A percentile compares a stretch with the other conserved stretches of the same genome.
These are phyloP conservation scores for Thamnophis sirtalis DNA, from an alignment of 2,113 vertebrate species.

Conservation along the genomic window DNA sequence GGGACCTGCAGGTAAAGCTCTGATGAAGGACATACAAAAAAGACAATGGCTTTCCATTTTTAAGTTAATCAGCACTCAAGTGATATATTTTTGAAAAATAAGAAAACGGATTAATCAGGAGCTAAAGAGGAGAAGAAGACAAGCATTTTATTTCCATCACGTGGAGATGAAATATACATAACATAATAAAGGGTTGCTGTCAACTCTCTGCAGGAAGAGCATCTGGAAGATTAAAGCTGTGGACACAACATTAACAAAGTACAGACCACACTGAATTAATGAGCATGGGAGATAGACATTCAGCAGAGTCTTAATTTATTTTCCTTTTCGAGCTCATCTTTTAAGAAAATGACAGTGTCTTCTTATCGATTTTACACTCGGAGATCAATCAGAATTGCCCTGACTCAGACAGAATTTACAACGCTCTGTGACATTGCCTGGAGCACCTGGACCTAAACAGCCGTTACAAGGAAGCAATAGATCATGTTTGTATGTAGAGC, in stretches of 20 bases:
- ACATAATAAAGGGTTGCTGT: conserved; percentile 77
- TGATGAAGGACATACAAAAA: conserved; percentile 80
- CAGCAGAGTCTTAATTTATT: conserved; percentile 98
- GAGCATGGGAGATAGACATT: conserved; percentile 83
- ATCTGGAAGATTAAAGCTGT: conserved; percentile 89
- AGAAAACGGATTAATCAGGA: conserved; percentile 89
- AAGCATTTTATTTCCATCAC: conserved; percentile 74
- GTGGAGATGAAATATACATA: conserved; percentile 84
- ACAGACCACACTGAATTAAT: conserved; percentile 91
- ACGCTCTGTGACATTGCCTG: conserved; percentile 75
- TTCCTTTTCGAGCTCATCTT: conserved; percentile 93
- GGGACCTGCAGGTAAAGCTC: conserved; percentile 66
- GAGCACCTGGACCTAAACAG: conserved; percentile 75
- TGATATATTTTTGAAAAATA: conserved; percentile 89
- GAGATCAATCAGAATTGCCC: conserved; percentile 99
- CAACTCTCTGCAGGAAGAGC: conserved; percentile 73
- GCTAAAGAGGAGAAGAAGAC: conserved; percentile 70
- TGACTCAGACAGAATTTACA: conserved; percentile 98
- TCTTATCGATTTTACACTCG: conserved; percentile 98
- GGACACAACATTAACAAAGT: conserved; percentile 86
- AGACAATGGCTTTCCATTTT: conserved; percentile 86
- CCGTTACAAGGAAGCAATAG: conserved; percentile 82
- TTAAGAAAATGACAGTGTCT: conserved; percentile 99
- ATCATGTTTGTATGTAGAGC: conserved; percentile 82
- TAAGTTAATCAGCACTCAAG: conserved; percentile 87